A percentile compares a stretch with the other conserved stretches of the same genome.
Conservation (phyloP, 30 jellyfish, hydroid and myxozoan species). For the Hydractinia echinata region DNA sequence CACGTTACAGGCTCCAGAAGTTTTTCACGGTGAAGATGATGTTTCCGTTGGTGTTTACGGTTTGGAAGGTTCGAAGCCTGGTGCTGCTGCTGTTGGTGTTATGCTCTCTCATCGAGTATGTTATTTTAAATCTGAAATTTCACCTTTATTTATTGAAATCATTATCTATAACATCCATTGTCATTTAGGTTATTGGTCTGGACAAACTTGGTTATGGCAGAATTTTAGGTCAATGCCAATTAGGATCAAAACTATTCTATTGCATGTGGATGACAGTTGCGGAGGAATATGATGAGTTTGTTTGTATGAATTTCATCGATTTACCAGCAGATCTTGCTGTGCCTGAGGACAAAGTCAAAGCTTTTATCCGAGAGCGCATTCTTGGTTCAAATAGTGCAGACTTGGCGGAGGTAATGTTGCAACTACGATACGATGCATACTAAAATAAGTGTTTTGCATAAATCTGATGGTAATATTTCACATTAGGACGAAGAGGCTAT, state of each 20-base stretch:
- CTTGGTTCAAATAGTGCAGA: slow-evolving; percentile 42
- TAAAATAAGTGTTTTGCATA: too few species aligned
- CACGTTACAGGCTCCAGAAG: slow-evolving; percentile 51
- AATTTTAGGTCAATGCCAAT: slow-evolving; percentile 55
- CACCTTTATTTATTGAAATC: not conserved
- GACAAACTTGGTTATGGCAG: slow-evolving; percentile 57
- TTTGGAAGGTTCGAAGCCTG: slow-evolving; percentile 67
- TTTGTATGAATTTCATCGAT: slow-evolving; percentile 45
- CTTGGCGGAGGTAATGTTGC: slow-evolving; percentile 10
- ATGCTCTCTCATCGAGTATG: slow-evolving; percentile 52
- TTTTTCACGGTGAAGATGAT: slow-evolving; percentile 49
- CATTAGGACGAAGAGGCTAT: slow-evolving; percentile 36
- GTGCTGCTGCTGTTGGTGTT: slow-evolving; percentile 77
- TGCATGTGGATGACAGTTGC: slow-evolving; percentile 78
- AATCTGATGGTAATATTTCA: too few species aligned
- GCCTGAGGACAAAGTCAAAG: not conserved
- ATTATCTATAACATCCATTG: not conserved
- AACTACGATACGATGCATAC: too few species aligned
- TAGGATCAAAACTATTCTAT: slow-evolving; percentile 52
- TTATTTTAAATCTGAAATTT: not conserved
- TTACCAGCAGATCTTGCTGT: not conserved
- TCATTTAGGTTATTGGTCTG: not conserved
- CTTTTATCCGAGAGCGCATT: slow-evolving; percentile 35
- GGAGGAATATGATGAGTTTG: slow-evolving; percentile 40
- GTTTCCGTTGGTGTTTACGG: slow-evolving; percentile 57